Base-by-base conservation (phyloP, 1,140 invertebrate species). In the Eriosoma lanigerum region DNA sequence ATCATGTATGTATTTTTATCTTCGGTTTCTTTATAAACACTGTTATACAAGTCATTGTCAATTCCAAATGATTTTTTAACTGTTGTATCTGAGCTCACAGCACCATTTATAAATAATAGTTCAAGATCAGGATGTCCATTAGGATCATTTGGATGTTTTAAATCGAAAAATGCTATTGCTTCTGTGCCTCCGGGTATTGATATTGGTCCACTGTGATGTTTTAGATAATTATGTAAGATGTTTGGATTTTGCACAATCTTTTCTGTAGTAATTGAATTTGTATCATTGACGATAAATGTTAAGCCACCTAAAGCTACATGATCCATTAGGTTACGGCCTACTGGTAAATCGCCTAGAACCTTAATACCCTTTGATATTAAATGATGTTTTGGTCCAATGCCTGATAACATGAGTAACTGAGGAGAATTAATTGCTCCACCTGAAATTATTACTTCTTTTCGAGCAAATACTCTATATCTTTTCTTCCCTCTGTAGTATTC, bases 181-280 rank as follows among this genome's bases (percentile, higher is more conserved):
- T 96, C 94, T 80, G 91, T 92, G 0, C 92, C 93, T 21, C 94
- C 94, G 0, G 94, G 90, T 5, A 93, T 88, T 0, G 93, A 90
- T 21, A 94, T 84, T 0, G 93, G 93, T 21, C 93, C 93, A 81
- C 87, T 86, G 82, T 88, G 89, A n/a, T 88, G 84, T 17, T 83
- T 86, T 81, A 87, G 85, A 85, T 85, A 92, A 82, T 86, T 86
- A 17, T 81, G 85, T 81, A 88, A 83, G 82, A 81, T n/a, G 0
- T 84, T 82, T 0, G 87, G 82, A 46, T 83, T 81, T 2, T 82
- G 58, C 1, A 84, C 21, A 46, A 84, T 80, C 50, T 82, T 48
- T 0, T 38, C 9, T 0, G 84, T 82, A n/a, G 62, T 60, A 9
- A 86, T 8, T 64, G 85, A 68, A 44, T 85, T 84, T 0, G 88